Evolutionary conservation across 1,140 invertebrate genomes (phyloP), one percentile per base, ranked within the genome.

Genomic region (Drosophila kepulauana): DNA sequence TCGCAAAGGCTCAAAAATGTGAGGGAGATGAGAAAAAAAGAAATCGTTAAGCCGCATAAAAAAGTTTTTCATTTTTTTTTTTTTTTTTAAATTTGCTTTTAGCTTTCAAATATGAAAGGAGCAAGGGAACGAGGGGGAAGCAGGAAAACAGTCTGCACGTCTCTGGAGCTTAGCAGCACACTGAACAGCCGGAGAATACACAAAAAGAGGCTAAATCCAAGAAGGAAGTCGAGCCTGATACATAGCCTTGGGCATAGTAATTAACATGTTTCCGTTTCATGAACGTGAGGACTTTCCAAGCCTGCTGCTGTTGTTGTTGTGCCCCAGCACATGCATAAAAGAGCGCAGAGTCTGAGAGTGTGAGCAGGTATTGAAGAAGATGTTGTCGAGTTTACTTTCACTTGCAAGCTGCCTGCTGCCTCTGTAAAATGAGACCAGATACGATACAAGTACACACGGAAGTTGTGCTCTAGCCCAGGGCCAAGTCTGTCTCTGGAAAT

Each of bases 261-360:
- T 88, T 88, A 89, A 89, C 85, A 89, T 89, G 85, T 89, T 89
- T 89, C 85, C 85, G 81, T 89, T 89, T 74, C 85, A 81, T 54
- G 81, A 89, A 67, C 74, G 77, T 61, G 67, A 48, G 51, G 28
- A 13, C 25, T 33, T 43, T 28, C 33, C 10, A 25, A 25, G 20
- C 20, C 20, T 0, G 20, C 0, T 25, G 3, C 3, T 25, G 20
- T 57, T 35, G 52, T 61, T 75, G 59, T 57, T 56, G 33, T 38
- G 35, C 13, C 30, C 30, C 45, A 58, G 46, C 52, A 65, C 70
- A 75, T 65, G 67, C 45, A 65, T 63, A 66, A 65, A 63, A 77
- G 69, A 51, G 7, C 16, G 30, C 7, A n/a, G n/a, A 52, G 15
- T 46, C 33, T 35, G 43, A 6, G 10, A 13, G 28, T 38, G 65